These are phyloP conservation scores for Hormaphis cornu DNA, from an alignment of 1,140 invertebrate genomes.

Conservation along the genomic window DNA sequence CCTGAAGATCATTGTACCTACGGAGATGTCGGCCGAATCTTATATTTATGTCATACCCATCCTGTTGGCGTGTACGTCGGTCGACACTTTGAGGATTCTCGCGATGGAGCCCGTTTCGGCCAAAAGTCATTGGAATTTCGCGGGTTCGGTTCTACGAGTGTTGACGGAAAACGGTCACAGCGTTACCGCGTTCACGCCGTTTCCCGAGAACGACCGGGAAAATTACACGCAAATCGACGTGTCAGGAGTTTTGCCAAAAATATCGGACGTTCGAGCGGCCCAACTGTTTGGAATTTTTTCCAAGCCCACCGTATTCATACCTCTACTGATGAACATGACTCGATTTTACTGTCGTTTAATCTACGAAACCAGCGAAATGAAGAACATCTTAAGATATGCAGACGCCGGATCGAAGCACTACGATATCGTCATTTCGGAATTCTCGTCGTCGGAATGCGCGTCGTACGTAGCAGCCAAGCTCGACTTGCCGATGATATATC, in stretches of 20 bases:
- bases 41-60: neutral
- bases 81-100: neutral
- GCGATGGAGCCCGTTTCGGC: neutral
- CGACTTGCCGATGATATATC: neutral
- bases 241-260: neutral
- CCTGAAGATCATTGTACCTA: too few relatives aligned
- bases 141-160: neutral
- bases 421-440: conserved; percentile 1
- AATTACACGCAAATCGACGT: conserved; percentile 12
- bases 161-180: neutral
- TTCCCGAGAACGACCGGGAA: neutral
- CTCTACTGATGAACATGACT: neutral
- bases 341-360: neutral
- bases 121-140: conserved; percentile 11
- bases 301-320: neutral
- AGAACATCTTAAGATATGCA: too few relatives aligned
- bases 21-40: neutral
- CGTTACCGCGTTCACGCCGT: conserved; percentile 12
- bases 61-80: neutral
- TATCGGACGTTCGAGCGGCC: neutral
- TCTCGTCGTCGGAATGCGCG: neutral
- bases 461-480: neutral
- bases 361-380: neutral
- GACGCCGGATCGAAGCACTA: neutral
- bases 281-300: neutral